These are phyloP conservation scores for Polylopha cassiicola DNA, from an alignment of 2,888 invertebrate species.

Conservation along the genomic window DNA sequence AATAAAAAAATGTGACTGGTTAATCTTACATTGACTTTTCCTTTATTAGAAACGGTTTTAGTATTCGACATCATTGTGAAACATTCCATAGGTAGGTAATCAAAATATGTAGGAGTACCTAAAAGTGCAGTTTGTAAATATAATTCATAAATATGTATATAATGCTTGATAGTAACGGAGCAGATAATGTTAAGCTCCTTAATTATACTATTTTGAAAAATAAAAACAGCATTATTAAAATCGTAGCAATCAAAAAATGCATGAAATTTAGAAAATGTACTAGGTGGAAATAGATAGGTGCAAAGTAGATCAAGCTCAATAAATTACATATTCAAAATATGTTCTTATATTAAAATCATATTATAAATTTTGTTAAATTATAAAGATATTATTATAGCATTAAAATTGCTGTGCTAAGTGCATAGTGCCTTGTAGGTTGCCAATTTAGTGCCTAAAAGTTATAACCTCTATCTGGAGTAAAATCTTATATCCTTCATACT, in stretches of 20 bases:
- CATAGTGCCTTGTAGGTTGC: slow-evolving; percentile 79
- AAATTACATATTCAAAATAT: slow-evolving; percentile 26
- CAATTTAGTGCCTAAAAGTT: slow-evolving; percentile 75
- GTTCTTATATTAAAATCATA: slow-evolving; percentile 26
- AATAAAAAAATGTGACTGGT: too few relatives aligned
- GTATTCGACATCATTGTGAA: slow-evolving; percentile 52
- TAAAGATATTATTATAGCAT: slow-evolving; percentile 51
- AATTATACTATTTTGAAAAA: slow-evolving; percentile 8
- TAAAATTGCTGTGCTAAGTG: slow-evolving; percentile 74
- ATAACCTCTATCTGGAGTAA: slow-evolving; percentile 14
- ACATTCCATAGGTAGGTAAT: slow-evolving; percentile 65
- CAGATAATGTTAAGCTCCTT: slow-evolving; percentile 7
- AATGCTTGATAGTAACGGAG: slow-evolving; percentile 37
- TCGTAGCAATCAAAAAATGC: slow-evolving; percentile 9
- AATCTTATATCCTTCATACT: slow-evolving; percentile 9
- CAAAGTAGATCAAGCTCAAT: slow-evolving; percentile 22
- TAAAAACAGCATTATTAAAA: slow-evolving; percentile 9
- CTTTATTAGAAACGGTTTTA: slow-evolving; percentile 34
- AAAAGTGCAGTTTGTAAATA: slow-evolving; percentile 66
- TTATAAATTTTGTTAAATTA: slow-evolving; percentile 46
- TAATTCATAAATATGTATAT: slow-evolving; percentile 62
- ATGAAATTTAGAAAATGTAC: slow-evolving; percentile 17
- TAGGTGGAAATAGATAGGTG: slow-evolving; percentile 13
- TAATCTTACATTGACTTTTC: too few relatives aligned
- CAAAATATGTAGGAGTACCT: slow-evolving; percentile 41